Base-by-base conservation (phyloP, 1,140 invertebrate genomes). In the Plectrocnemia conspersa region DNA sequence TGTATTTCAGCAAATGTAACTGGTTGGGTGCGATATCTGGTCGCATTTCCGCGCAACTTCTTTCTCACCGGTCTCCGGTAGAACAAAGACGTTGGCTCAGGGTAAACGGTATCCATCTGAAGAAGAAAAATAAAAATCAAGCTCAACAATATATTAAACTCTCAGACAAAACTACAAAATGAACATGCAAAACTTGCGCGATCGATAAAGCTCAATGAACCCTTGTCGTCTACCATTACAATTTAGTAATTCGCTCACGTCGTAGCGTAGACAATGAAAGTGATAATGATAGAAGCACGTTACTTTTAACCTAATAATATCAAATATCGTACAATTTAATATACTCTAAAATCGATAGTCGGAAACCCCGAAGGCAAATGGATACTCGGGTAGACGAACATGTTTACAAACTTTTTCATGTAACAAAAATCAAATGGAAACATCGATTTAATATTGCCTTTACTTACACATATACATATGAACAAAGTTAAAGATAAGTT, bases 1-100 rank as follows among this genome's bases (percentile, higher is more conserved):
- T 85, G 80, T 58, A 86, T 87, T 73, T 87, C 85, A 44, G 84
- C 80, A 68, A 87, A 87, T 15, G 85, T 87, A 48, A 86, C 82
- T 0, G 84, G 85, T 64, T 82, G 81, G 5, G 85, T 86, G 61
- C 82, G 77, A 64, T 83, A 84, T 33, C 85, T 67, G 3, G 58
- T 59, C 22, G 73, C 72, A 38, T 70, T 66, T 15, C 73, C 73
- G 47, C 73, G 65, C 63, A 77, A 67, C 58, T 79, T 78, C 64
- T 79, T 79, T 33, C 77, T 75, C 11, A 80, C 78, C 3, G 79
- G 74, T 7, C 82, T 70, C 57, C 80, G 72, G 59, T 79, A 76
- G 27, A 85, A 70, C 45, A 80, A 72, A 15, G 82, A 85, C 64
- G 84, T 75, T 4, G 80, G 77, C 64, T 84, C 80, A 2, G 84